Base-by-base conservation (phyloP, 2,113 vertebrate species). In the Bostrychus sinensis region DNA sequence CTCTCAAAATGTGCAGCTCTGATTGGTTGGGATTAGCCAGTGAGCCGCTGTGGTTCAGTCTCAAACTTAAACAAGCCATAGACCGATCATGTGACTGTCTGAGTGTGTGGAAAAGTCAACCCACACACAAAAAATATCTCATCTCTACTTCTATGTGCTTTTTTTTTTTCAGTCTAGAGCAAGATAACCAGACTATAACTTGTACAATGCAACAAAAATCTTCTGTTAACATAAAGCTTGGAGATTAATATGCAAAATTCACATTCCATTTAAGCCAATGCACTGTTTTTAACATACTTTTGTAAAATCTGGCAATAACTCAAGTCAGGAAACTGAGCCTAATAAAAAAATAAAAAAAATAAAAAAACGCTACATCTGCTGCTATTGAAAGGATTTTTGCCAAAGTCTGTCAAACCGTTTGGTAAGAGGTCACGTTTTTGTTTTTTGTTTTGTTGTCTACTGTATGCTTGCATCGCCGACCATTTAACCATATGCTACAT, bases 21-120 rank as follows among this genome's bases (percentile, higher is more conserved):
- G 73, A 89, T 84, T 87, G 83, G 82, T 37, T 41, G 22, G 63
- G 73, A 60, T 62, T 45, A 58, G 67, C 76, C 79, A 80, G 77
- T 70, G 60, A 75, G 76, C 19, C 23, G 48, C 37, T 7, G 36
- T 14, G 59, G 63, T 45, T 70, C 56, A 25, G 58, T 50, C 75
- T 84, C 60, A 77, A 72, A 85, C 70, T 70, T 30, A 73, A 77
- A 77, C 72, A 56, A 30, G 50, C 39, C 30, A 36, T 4, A 17
- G 17, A 8, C 53, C 54, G 65, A 75, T 78, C 79, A 81, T 76
- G 77, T 83, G 74, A 82, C 66, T 26, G 23, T 20, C 32, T 36
- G 63, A 34, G 39, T 39, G 59, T n/a, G 42, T 11, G 30, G 2
- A 23, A 37, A n/a, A 8, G 13, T 38, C 28, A 63, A 11, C 13